phyloP scores from a whole-genome alignment of 2,888 invertebrate genomes.

The Diloba caeruleocephala region DNA sequence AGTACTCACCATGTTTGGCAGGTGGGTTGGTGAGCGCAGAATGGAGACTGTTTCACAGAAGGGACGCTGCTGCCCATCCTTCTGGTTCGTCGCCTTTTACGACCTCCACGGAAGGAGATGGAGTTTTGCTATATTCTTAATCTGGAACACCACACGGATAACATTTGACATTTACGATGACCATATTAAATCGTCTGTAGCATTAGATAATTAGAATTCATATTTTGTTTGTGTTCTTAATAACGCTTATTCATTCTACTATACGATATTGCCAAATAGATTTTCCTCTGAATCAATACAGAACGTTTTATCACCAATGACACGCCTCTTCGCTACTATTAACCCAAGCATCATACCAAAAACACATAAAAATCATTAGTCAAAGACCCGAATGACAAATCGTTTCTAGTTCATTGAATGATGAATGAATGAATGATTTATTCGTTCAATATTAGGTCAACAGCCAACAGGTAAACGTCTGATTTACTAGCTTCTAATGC shows the following conservation, averaged over 20 bases:
- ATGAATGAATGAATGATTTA: conserved; percentile 88
- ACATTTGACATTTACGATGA: no score
- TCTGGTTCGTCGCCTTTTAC: no score
- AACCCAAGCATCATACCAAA: conserved; percentile 6
- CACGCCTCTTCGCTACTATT: background rate
- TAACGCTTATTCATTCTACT: background rate
- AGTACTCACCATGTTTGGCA: no score
- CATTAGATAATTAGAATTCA: no score
- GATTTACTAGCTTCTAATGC: conserved; percentile 85
- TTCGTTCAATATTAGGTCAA: conserved; percentile 61
- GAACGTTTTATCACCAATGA: background rate
- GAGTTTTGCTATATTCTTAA: no score
- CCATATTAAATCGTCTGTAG: no score
- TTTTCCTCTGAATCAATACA: background rate
- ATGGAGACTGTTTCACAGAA: no score
- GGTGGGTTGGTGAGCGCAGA: no score
- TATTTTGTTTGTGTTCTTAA: background rate
- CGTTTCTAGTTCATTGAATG: conserved; percentile 80
- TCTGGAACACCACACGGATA: no score
- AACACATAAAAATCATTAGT: conserved; percentile 36
- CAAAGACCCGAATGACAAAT: conserved; percentile 76
- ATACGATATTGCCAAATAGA: background rate
- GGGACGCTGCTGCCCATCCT: no score
- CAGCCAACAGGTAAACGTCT: conserved; percentile 81
- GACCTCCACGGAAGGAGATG: no score